A percentile compares a stretch with the other conserved stretches of the same genome.
Conservation (phyloP, 30 jellyfish, hydroid and myxozoan genomes). For the Sanderia malayensis region DNA sequence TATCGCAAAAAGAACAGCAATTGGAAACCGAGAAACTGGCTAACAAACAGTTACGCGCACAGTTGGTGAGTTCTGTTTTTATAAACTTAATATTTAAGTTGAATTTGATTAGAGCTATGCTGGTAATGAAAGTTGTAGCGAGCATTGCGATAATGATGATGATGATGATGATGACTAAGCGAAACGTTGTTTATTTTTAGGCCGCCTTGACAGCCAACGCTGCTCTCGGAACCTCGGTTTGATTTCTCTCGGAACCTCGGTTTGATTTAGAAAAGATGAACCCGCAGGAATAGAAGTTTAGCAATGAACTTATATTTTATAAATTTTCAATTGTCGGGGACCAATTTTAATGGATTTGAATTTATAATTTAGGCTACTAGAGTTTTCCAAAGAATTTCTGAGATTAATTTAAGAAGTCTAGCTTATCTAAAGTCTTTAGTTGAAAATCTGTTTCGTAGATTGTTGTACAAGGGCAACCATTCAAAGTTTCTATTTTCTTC, state of each 20-base stretch:
- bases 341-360: background rate
- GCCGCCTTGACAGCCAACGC: constrained; percentile 57
- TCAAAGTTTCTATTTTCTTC: too few relatives aligned
- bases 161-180: too few relatives aligned
- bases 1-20: constrained; percentile 56
- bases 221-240: constrained; percentile 64
- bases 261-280: background rate
- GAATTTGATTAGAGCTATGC: too few relatives aligned
- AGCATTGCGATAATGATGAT: too few relatives aligned
- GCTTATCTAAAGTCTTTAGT: too few relatives aligned
- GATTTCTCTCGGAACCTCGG: background rate
- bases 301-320: constrained; percentile 31
- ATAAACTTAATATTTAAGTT: too few relatives aligned
- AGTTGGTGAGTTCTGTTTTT: constrained; percentile 44
- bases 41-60: constrained; percentile 61
- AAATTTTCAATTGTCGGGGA: constrained; percentile 7
- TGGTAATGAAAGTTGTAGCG: too few relatives aligned
- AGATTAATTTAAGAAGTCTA: background rate
- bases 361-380: background rate
- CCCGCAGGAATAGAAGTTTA: background rate
- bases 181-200: too few relatives aligned
- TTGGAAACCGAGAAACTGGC: constrained; percentile 59
- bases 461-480: too few relatives aligned
- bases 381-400: background rate
- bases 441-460: too few relatives aligned